A percentile compares a stretch with the other conserved stretches of the same genome.
phyloP scores from a whole-genome alignment of 2,888 invertebrate species.

The Apotomis betuletana region DNA sequence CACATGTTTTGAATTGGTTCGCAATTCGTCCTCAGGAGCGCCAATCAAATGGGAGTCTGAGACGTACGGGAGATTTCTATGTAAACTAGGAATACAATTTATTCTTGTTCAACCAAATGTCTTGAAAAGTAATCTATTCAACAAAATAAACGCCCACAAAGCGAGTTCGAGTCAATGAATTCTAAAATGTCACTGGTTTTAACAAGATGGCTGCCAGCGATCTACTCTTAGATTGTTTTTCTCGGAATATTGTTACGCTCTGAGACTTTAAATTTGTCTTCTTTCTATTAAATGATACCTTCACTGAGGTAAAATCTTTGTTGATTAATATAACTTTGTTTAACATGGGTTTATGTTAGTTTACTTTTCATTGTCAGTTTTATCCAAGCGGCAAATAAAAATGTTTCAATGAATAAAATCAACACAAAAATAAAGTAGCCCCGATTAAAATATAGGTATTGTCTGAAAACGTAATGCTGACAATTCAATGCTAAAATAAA shows the following conservation, averaged over 20 bases:
- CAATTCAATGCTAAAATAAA: background rate
- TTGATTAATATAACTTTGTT: too few relatives aligned
- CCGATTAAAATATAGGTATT: background rate
- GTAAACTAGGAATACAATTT: too few relatives aligned
- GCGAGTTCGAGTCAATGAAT: conserved; percentile 20
- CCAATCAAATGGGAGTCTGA: too few relatives aligned
- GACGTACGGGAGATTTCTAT: too few relatives aligned
- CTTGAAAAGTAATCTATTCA: conserved; percentile 9
- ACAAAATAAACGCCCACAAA: conserved; percentile 13
- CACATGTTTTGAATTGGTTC: too few relatives aligned
- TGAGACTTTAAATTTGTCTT: background rate
- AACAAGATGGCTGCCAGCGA: background rate
- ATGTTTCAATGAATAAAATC: background rate
- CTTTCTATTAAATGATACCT: too few relatives aligned
- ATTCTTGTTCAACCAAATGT: background rate
- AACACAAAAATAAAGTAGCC: background rate
- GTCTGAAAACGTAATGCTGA: conserved; percentile 7
- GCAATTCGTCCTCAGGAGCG: too few relatives aligned
- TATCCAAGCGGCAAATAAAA: too few relatives aligned
- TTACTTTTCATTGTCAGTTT: too few relatives aligned
- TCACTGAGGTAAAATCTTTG: too few relatives aligned
- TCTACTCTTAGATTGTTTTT: conserved; percentile 3
- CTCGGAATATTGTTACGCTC: background rate
- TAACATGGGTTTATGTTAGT: too few relatives aligned
- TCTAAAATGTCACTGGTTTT: conserved; percentile 24